Base-by-base conservation (phyloP, 2,113 vertebrate species). In the Pyrgilauda ruficollis region DNA sequence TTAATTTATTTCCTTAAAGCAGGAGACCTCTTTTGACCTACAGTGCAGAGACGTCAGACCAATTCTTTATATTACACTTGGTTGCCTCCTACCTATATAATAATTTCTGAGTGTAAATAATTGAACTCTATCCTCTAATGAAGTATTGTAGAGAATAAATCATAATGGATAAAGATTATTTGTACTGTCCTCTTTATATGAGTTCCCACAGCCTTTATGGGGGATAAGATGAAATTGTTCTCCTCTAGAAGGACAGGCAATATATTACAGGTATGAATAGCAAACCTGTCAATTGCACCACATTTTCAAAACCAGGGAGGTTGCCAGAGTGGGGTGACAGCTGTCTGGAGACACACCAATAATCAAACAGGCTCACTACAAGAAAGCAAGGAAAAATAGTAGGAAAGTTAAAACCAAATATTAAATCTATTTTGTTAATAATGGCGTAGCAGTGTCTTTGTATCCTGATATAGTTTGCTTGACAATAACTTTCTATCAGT, bases 101-200 rank as follows among this genome's bases (percentile, higher is more conserved):
- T 95, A 98, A 98, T 97, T 98, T 98, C 97, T 97, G 97, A 98
- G 98, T 98, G 97, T 98, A 98, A 98, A 97, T 98, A 98, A 98
- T 97, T 97, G 97, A 98, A 98, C 97, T 98, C 97, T 97, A 97
- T 97, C 97, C 97, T 98, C 97, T 98, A 98, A 98, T 90, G 96
- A 98, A 98, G 90, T 98, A 98, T 98, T 98, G 97, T 98, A 98
- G 98, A 98, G 97, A 98, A 98, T 98, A 98, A 98, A 98, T 97
- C 95, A 98, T 98, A 98, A 98, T 98, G 97, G 97, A 97, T 97
- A 96, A 96, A 97, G 94, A 87, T 76, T 76, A 87, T 94, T 96
- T 93, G 97, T 96, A 63, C 78, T 97, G 97, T 87, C 72, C 88
- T 96, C 69, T 96, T 95, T 97, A 66, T 78, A 28, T 64, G 83